Conservation (phyloP, 2,113 vertebrate genomes). For the Heptranchias perlo region DNA sequence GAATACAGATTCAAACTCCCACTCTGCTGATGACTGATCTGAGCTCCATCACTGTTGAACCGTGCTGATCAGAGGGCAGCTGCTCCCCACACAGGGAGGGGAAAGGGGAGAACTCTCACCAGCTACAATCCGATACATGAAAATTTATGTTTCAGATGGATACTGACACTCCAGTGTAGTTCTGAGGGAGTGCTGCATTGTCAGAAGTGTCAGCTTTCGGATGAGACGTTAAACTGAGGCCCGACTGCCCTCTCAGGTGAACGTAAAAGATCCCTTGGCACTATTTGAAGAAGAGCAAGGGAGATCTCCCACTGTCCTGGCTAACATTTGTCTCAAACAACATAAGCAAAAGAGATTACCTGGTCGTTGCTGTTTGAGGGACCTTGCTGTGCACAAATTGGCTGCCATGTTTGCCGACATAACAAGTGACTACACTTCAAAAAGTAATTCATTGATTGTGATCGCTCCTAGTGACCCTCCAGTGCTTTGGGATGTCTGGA, state of each 20-base stretch:
- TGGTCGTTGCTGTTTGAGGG: not conserved
- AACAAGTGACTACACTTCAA: not conserved
- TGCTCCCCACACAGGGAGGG: no score
- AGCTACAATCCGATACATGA: not conserved
- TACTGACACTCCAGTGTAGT: not conserved
- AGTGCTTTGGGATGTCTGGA: not conserved
- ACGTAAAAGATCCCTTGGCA: not conserved
- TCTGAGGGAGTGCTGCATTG: not conserved
- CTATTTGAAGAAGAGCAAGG: not conserved
- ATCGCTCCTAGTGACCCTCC: not conserved
- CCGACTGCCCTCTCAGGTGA: not conserved
- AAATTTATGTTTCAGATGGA: not conserved
- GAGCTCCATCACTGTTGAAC: not conserved
- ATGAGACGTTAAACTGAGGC: not conserved
- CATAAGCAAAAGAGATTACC: no score
- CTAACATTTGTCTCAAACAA: not conserved
- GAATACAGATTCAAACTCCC: not conserved
- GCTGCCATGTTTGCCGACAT: not conserved
- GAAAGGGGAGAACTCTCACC: not conserved
- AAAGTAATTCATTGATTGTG: not conserved
- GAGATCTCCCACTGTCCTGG: not conserved
- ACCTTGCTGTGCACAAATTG: not conserved
- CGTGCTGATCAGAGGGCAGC: not conserved
- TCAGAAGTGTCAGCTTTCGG: not conserved
- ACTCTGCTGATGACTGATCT: not conserved